Conservation (phyloP, 2,113 vertebrate genomes). For the Elanoides forficatus region DNA sequence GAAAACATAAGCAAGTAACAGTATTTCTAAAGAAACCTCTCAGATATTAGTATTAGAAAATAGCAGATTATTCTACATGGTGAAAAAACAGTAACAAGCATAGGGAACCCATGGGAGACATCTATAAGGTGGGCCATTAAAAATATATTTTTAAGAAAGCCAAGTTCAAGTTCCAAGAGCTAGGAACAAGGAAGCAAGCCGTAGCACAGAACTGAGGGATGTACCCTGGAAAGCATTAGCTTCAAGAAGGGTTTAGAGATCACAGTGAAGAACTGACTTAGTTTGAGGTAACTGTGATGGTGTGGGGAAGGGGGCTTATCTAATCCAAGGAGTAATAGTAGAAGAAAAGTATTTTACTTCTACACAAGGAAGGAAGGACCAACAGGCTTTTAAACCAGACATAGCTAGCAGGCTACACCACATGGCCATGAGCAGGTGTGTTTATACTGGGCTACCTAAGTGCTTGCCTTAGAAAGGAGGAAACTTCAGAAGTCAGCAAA, state of each 20-base stretch:
- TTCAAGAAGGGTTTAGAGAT: not conserved
- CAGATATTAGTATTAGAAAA: not conserved
- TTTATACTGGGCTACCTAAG: not conserved
- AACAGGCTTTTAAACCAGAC: not conserved
- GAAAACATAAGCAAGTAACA: not conserved
- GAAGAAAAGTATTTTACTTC: not conserved
- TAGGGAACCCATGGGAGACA: not conserved
- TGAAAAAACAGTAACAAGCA: not conserved
- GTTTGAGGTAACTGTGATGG: not conserved
- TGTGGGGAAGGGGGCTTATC: not conserved
- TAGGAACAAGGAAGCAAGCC: not conserved
- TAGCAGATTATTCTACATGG: not conserved
- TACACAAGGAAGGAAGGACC: not conserved
- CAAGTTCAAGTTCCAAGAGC: not conserved
- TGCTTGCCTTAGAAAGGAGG: not conserved
- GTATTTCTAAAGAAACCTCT: not conserved
- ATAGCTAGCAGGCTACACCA: not conserved
- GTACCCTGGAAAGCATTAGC: not conserved
- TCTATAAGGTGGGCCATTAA: not conserved
- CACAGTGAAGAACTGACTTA: not conserved
- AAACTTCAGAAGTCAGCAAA: not conserved
- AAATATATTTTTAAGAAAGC: not conserved
- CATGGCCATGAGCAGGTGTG: not conserved
- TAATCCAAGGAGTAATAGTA: not conserved
- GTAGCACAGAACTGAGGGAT: not conserved